Conservation (phyloP, 2,113 vertebrate genomes). For the Plectropomus leopardus region DNA sequence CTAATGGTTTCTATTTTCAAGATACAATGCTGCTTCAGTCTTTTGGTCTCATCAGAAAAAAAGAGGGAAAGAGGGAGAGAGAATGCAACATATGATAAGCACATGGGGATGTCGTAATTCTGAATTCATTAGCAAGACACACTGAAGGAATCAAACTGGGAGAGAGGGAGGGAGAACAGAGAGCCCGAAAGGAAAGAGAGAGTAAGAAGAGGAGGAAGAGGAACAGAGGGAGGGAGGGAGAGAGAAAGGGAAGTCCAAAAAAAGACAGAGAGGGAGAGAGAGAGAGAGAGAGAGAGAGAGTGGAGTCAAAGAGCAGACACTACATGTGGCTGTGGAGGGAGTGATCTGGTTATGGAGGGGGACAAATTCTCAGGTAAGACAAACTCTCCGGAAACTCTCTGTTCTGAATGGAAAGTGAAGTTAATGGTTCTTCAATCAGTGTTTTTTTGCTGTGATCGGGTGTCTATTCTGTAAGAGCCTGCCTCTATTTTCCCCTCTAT, state of each 20-base stretch:
- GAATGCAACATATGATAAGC: slow-evolving; percentile 91
- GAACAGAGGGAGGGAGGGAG: slow-evolving; percentile 56
- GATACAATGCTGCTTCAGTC: slow-evolving; percentile 92
- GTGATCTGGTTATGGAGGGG: slow-evolving; percentile 91
- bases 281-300: slow-evolving; percentile 53
- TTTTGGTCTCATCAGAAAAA: slow-evolving; percentile 57
- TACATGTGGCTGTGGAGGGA: slow-evolving; percentile 90
- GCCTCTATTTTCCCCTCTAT: slow-evolving; percentile 66
- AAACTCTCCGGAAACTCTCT: slow-evolving; percentile 49
- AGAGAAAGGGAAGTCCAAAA: slow-evolving; percentile 74
- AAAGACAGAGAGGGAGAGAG: slow-evolving; percentile 62
- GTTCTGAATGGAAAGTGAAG: background rate
- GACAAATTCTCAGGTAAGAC: slow-evolving; percentile 97
- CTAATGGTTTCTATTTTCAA: slow-evolving; percentile 83
- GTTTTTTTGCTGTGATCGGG: slow-evolving; percentile 26
- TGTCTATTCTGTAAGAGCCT: slow-evolving; percentile 49
- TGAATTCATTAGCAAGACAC: slow-evolving; percentile 91
- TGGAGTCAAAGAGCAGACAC: slow-evolving; percentile 83
- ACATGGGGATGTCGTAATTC: slow-evolving; percentile 96
- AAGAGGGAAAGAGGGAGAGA: slow-evolving; percentile 35
- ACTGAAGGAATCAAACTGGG: slow-evolving; percentile 92
- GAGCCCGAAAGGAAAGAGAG: slow-evolving; percentile 55
- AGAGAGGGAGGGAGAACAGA: slow-evolving; percentile 53
- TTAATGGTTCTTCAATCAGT: slow-evolving; percentile 17
- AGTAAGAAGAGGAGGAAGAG: slow-evolving; percentile 64